phyloP scores from a whole-genome alignment of 2,113 vertebrate genomes.

The Colinus virginianus region DNA sequence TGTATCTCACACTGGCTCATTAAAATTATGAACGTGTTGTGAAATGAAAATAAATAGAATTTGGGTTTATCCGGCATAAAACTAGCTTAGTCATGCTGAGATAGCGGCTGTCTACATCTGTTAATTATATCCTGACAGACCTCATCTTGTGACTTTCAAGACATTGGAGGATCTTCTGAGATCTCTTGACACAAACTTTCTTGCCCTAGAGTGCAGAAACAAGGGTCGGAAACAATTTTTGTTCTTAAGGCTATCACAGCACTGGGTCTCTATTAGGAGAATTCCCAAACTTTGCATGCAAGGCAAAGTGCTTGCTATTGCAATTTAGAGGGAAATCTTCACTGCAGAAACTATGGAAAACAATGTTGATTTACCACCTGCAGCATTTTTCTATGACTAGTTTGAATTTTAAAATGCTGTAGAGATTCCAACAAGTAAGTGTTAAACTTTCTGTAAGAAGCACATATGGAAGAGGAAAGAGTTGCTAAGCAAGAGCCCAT shows the following conservation, averaged over 20 bases:
- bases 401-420: background rate
- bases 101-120: conserved; percentile 45
- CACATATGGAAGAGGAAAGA: conserved; percentile 4
- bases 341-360: background rate
- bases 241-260: background rate
- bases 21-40: conserved; percentile 28
- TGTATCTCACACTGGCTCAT: conserved; percentile 44
- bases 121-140: conserved; percentile 51
- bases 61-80: conserved; percentile 25
- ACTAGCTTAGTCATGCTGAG: conserved; percentile 61
- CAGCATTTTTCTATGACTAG: background rate
- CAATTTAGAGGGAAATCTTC: background rate
- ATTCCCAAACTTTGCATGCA: background rate
- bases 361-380: background rate
- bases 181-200: background rate
- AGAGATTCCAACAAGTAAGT: conserved; percentile 1
- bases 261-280: background rate
- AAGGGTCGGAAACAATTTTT: background rate
- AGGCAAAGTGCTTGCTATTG: background rate
- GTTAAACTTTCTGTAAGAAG: conserved; percentile 32
- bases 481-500: conserved; percentile 14
- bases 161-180: background rate
- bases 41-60: conserved; percentile 55
- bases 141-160: conserved; percentile 29
- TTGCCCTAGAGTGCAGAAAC: background rate